Base-by-base conservation (phyloP, 2,888 invertebrate genomes). In the Aspidiotus destructor region DNA sequence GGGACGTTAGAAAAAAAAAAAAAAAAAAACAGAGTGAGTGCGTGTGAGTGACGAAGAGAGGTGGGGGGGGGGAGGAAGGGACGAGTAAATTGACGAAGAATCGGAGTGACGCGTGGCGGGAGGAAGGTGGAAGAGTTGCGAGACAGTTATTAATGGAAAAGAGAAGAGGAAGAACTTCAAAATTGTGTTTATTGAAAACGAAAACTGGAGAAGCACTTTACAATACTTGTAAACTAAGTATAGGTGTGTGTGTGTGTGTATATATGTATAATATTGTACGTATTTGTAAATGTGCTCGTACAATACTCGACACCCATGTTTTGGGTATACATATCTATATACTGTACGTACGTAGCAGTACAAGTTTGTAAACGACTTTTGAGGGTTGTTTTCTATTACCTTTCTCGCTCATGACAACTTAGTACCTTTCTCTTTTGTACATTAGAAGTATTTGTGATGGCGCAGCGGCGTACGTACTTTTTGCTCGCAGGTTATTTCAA, bases 141-240 rank as follows among this genome's bases (percentile, higher is more conserved):
- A 60, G 67, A 67, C 67, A 67, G 67, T 67, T 67, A 67, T 67
- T 58, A 67, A 67, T 67, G 67, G 67, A 67, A 67, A 67, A 67
- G 67, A 67, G 67, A 58, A 67, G 58, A 67, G 60, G 67, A 67
- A 67, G 67, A 67, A 67, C 67, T 60, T 67, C 67, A 67, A 67
- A 67, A 67, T 67, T 67, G 67, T 67, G 67, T 67, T 67, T 67
- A 67, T 67, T 67, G 67, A 67, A 67, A 67, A 67, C 67, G 67
- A 57, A 60, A 28, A 44, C 58, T 44, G 52, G 67, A 60, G 67
- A 67, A 57, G 67, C 67, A 67, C 67, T 67, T 67, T 67, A 67
- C 58, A 67, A 67, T 67, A 60, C 60, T 57, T 54, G 17, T 17
- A 17, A 28, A 28, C 5, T 28, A 5, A 28, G 17, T n/a, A 54